These are phyloP conservation scores for Amphiprion clarkii DNA, from an alignment of 2,797 vertebrate species.

Conservation along the genomic window DNA sequence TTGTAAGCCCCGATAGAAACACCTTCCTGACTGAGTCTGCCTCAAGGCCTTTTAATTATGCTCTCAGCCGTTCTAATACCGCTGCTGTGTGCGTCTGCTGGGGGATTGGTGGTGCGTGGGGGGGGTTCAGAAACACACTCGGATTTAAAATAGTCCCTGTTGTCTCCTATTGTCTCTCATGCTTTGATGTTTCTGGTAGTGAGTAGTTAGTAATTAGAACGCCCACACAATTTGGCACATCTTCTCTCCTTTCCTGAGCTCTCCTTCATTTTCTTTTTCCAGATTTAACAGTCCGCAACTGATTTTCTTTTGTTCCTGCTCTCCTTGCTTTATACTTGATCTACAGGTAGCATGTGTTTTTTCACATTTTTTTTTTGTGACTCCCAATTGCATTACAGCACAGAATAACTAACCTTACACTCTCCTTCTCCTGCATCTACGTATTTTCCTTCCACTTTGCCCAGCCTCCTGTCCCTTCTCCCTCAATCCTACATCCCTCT, in stretches of 20 bases:
- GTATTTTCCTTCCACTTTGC: background rate
- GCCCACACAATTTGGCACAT: conserved; percentile 54
- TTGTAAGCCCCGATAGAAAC: conserved; percentile 3
- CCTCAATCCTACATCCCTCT: conserved; percentile 14
- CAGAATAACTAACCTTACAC: conserved; percentile 17
- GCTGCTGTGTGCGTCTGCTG: conserved; percentile 17
- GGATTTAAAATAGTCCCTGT: conserved; percentile 70
- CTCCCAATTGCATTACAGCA: background rate
- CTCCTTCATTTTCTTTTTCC: conserved; percentile 33
- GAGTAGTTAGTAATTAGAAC: conserved; percentile 72
- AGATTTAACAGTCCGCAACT: conserved; percentile 27
- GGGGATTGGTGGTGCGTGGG: conserved; percentile 32
- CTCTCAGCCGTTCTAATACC: conserved; percentile 40
- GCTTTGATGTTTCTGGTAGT: conserved; percentile 64
- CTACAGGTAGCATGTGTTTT: conserved; percentile 26
- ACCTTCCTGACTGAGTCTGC: conserved; percentile 48
- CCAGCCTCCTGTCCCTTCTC: conserved; percentile 1
- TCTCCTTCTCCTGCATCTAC: background rate
- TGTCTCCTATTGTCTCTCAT: conserved; percentile 70
- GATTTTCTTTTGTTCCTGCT: background rate
- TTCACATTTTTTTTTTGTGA: background rate
- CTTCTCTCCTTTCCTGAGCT: conserved; percentile 35
- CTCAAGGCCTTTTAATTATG: conserved; percentile 63
- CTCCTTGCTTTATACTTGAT: background rate
- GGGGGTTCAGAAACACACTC: conserved; percentile 41